A percentile compares a stretch with the other conserved stretches of the same genome.
Conservation (phyloP, 2,113 vertebrate genomes). For the Phrynosoma blainvillii region DNA sequence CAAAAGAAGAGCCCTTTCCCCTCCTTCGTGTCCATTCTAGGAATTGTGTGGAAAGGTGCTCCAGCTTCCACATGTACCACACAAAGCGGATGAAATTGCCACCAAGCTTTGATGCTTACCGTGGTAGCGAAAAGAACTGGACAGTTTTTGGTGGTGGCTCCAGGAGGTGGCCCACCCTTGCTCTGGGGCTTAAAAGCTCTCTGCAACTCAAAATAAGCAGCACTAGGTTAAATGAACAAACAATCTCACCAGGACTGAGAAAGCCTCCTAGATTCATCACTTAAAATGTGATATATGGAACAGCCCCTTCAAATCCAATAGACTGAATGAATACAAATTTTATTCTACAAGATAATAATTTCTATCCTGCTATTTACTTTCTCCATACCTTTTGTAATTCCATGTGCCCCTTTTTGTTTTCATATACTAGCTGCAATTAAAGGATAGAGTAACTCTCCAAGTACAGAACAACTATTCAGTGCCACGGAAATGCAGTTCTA, state of each 20-base stretch:
- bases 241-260: background rate
- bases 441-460: constrained; percentile 56
- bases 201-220: background rate
- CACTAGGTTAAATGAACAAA: background rate
- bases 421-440: constrained; percentile 49
- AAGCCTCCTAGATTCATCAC: background rate
- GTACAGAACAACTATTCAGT: constrained; percentile 52
- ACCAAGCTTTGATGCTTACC: too few species aligned
- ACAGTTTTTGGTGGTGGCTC: too few species aligned
- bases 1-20: too few species aligned
- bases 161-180: background rate
- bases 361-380: background rate
- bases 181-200: background rate
- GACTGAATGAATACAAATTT: background rate
- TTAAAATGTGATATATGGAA: background rate
- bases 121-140: too few species aligned
- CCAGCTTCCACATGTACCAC: too few species aligned
- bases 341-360: background rate
- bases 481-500: constrained; percentile 40
- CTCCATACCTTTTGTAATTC: background rate
- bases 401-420: constrained; percentile 17
- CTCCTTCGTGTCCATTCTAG: too few species aligned
- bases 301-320: background rate
- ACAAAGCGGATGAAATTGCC: too few species aligned
- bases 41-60: too few species aligned